Evolutionary conservation across 2,113 vertebrate species (phyloP).

Genomic region (Pelobates fuscus): DNA sequence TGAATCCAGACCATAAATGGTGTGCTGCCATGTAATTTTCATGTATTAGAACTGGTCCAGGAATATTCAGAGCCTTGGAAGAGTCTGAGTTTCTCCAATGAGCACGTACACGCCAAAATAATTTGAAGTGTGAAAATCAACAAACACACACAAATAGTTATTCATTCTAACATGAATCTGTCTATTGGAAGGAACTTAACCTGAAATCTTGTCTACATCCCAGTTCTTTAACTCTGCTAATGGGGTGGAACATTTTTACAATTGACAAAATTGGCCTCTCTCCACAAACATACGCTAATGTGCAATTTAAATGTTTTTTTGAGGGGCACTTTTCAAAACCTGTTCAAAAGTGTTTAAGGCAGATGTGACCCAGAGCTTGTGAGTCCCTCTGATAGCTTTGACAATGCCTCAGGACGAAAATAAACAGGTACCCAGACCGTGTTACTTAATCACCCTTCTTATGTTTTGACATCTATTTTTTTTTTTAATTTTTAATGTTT

Average conservation of each 20-base stretch:
- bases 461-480: background rate
- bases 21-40: no score
- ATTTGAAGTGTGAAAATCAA: slow-evolving; percentile 36
- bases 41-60: no score
- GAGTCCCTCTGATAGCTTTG: background rate
- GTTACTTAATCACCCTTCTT: background rate
- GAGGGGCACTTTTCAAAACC: slow-evolving; percentile 10
- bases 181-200: slow-evolving; percentile 7
- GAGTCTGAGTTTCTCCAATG: background rate
- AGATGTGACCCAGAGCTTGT: slow-evolving; percentile 28
- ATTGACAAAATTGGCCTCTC: slow-evolving; percentile 27
- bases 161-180: slow-evolving; percentile 35
- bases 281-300: slow-evolving; percentile 25
- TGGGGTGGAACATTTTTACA: slow-evolving; percentile 31
- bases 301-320: slow-evolving; percentile 25
- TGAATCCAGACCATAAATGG: no score
- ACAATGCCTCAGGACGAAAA: background rate
- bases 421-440: background rate
- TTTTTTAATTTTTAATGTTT: slow-evolving; percentile 1
- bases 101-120: background rate
- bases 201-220: slow-evolving; percentile 23
- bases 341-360: slow-evolving; percentile 32
- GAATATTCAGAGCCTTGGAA: background rate
- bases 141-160: slow-evolving; percentile 26
- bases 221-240: slow-evolving; percentile 12